phyloP scores from a whole-genome alignment of 2,888 invertebrate genomes.

The Xestoiulus laeticollis region DNA sequence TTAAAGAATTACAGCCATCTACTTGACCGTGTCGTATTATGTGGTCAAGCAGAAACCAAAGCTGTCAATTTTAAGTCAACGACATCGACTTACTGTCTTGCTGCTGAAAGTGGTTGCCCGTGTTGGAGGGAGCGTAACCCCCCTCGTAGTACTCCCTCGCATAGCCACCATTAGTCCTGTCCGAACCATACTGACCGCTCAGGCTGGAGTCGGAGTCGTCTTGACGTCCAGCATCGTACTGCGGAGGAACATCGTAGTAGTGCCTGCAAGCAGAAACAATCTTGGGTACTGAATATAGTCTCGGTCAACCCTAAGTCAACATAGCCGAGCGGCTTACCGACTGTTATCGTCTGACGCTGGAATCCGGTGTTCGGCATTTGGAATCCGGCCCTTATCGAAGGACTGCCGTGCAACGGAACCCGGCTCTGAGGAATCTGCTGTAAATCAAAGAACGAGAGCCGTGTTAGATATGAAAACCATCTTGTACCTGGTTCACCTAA shows the following conservation, averaged over 20 bases:
- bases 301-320: background rate
- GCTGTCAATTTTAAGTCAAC: background rate
- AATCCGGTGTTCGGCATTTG: background rate
- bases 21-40: too few relatives aligned
- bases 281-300: background rate
- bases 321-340: background rate
- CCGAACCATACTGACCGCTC: background rate
- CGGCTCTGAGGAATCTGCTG: background rate
- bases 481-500: too few relatives aligned
- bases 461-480: too few relatives aligned
- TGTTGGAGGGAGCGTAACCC: background rate
- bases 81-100: background rate
- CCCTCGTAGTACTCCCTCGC: background rate
- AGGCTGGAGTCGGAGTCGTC: background rate
- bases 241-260: constrained; percentile 3
- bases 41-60: too few relatives aligned
- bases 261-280: background rate
- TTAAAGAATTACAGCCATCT: too few relatives aligned
- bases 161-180: background rate
- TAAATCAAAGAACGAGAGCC: background rate
- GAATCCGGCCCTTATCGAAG: constrained; percentile 3
- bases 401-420: background rate
- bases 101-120: background rate
- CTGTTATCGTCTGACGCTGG: background rate
- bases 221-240: constrained; percentile 8